Base-by-base conservation (phyloP, 2,797 vertebrate species). In the Lepilemur ruficaudatus region DNA sequence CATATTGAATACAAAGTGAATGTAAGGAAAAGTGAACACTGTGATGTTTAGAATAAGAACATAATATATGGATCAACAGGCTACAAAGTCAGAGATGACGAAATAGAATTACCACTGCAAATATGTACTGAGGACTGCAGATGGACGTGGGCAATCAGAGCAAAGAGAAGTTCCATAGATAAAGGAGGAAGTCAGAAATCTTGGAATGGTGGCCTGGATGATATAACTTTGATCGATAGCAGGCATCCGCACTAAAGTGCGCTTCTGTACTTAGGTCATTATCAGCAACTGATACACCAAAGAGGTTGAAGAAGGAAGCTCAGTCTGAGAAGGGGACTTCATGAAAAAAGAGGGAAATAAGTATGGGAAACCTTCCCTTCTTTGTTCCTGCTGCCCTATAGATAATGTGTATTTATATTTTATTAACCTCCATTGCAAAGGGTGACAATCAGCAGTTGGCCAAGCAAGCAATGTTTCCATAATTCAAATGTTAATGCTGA, bases 291-390 rank as follows among this genome's bases (percentile, higher is more conserved):
- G 93, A 76, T 38, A 61, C 38, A 59, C 57, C 69, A 96, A 89
- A 96, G 46, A 96, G 81, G 61, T n/a, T 79, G 72, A 95, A 97
- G 96, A 97, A 97, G 96, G 82, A 97, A 98, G 96, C 76, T 94
- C 86, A 75, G 57, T 81, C 86, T 84, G 59, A 96, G 96, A 92
- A 85, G 95, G 88, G 76, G 92, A 70, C 28, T 15, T 95, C 79
- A 82, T 93, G 91, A 86, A 69, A 75, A 96, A 61, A 95, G 82
- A 78, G 43, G 70, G 70, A 97, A 96, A 92, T 95, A 95, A 97
- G 89, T 84, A 76, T 20, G 17, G 80, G 89, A 32, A 89, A 7
- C 50, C 63, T 57, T 89, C 96, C 93, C 50, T 89, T 90, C 85
- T 95, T 82, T 57, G 67, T 95, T 89, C 38, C 59, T 11, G 55